phyloP scores from a whole-genome alignment of 2,888 invertebrate genomes.

The Axea sp. region DNA sequence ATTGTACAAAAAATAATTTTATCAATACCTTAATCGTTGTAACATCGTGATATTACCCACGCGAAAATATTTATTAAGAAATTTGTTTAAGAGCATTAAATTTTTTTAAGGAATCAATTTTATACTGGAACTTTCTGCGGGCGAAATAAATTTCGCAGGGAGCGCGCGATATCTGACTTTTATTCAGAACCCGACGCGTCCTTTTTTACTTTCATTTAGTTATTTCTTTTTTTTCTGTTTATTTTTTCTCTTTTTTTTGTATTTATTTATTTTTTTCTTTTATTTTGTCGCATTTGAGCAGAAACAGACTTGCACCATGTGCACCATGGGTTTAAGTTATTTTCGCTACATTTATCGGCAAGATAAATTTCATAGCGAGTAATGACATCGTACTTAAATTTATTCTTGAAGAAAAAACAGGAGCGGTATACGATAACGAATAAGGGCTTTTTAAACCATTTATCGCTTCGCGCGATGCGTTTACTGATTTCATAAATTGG shows the following conservation, averaged over 20 bases:
- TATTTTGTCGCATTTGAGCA: background rate
- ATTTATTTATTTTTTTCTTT: slow-evolving; percentile 1
- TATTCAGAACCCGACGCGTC: slow-evolving; percentile 23
- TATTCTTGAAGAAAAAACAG: slow-evolving; percentile 29
- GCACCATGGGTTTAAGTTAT: slow-evolving; percentile 42
- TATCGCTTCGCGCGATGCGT: slow-evolving; percentile 18
- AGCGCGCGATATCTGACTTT: slow-evolving; percentile 47
- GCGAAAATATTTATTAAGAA: no score
- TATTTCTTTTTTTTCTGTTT: slow-evolving; percentile 1
- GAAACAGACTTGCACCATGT: slow-evolving; percentile 20
- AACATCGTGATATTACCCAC: no score
- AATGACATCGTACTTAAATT: slow-evolving; percentile 40
- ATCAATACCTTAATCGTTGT: no score
- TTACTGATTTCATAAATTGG: slow-evolving; percentile 41
- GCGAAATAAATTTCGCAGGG: slow-evolving; percentile 47
- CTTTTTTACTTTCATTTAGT: no score
- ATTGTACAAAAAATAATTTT: no score
- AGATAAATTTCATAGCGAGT: slow-evolving; percentile 44
- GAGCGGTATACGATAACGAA: background rate
- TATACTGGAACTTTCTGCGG: slow-evolving; percentile 19
- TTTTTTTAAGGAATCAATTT: no score
- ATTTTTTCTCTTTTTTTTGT: background rate
- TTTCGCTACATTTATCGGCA: slow-evolving; percentile 48
- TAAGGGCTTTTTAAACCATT: background rate
- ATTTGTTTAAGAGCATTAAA: no score